Evolutionary conservation across 2,797 vertebrate species (phyloP), one percentile per base, ranked within the genome.

Genomic region (Neostethus bicornis): DNA sequence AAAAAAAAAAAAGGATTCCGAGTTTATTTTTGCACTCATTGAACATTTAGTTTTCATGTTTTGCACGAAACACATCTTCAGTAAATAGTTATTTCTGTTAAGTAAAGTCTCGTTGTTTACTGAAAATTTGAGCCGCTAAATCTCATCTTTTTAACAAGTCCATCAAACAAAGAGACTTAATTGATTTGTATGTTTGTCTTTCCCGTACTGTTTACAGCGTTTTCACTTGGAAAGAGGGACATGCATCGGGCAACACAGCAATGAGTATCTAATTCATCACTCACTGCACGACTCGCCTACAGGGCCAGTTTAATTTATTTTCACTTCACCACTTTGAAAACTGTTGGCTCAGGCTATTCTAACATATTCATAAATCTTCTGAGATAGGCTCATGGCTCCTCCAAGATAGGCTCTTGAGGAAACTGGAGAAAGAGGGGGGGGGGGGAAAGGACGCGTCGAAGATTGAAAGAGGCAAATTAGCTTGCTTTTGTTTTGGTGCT

Each of bases 301-400:
- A 85, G 83, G 88, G 88, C 89, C 79, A 73, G 71, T 90, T 91
- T 91, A 85, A 92, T 93, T 92, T 91, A 91, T 92, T 92, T 92
- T 92, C 90, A 86, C 89, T 89, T 91, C 90, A 85, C 88, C 87
- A 88, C 90, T 92, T 91, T 90, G 86, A 91, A 92, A 92, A 91
- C 86, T 90, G 90, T 91, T 91, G 91, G 90, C 92, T 92, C 87
- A 91, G 90, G 90, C 91, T 86, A 87, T 92, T 91, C 89, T 86
- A 91, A 92, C 88, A 88, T 90, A 92, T 92, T 92, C 91, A 93
- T 92, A 92, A 92, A 92, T 92, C 91, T 92, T 91, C 77, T 71
- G 24, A 81, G 87, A 91, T 89, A 81, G 83, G 85, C 87, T 89
- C 72, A 75, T 80, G 79, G 83, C 77, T 92, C 88, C 86, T 89